phyloP scores from a whole-genome alignment of 1,140 invertebrate genomes.

The Trachymyrmex cornetzi region DNA sequence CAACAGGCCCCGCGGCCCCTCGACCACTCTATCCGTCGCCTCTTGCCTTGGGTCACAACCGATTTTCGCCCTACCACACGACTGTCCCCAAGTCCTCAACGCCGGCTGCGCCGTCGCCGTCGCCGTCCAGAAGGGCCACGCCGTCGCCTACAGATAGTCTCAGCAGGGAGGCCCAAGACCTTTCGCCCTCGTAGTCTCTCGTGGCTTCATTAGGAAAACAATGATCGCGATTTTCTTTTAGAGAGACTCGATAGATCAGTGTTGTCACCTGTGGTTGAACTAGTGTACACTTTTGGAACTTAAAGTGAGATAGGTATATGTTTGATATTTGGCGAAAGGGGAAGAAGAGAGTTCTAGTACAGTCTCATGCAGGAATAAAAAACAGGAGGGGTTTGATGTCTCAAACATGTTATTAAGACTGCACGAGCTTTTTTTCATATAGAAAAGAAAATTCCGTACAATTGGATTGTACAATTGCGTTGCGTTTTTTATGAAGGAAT shows the following conservation, averaged over 20 bases:
- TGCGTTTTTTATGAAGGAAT: slow-evolving; percentile 11
- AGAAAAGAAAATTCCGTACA: neutral
- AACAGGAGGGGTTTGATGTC: neutral
- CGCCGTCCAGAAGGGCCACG: slow-evolving; percentile 83
- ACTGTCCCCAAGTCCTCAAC: slow-evolving; percentile 79
- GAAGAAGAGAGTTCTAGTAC: no score
- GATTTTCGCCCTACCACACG: slow-evolving; percentile 86
- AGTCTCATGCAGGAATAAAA: no score
- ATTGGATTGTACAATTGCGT: neutral
- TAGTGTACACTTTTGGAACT: no score
- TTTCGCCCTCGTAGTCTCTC: slow-evolving; percentile 84
- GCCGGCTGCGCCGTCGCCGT: slow-evolving; percentile 79
- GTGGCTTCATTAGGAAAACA: slow-evolving; percentile 21
- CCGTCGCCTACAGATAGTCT: slow-evolving; percentile 85
- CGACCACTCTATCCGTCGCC: slow-evolving; percentile 86
- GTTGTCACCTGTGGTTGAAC: no score
- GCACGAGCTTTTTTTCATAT: slow-evolving; percentile 1
- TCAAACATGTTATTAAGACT: slow-evolving; percentile 24
- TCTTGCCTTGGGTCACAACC: slow-evolving; percentile 83
- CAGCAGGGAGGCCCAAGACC: slow-evolving; percentile 83
- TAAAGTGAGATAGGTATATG: neutral
- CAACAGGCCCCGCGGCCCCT: slow-evolving; percentile 83
- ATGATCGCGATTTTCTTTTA: neutral
- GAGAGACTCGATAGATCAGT: neutral
- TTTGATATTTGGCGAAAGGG: no score